Evolutionary conservation across 1,140 invertebrate species (phyloP), one percentile per base, ranked within the genome.

Genomic region (Steinernema feltiae): DNA sequence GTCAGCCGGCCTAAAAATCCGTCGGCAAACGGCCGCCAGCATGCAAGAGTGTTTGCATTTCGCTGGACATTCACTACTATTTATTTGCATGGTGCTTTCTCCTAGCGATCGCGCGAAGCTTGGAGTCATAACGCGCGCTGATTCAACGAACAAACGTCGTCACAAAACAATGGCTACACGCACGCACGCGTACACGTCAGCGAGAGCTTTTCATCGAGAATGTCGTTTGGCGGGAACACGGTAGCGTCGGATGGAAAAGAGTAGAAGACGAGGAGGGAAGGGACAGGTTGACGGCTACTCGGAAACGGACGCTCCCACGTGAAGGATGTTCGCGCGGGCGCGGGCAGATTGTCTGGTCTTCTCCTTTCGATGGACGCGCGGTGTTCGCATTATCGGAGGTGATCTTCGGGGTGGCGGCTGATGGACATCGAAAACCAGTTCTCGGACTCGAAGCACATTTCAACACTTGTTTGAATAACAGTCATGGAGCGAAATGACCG

Each of bases 381-480:
- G 53, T 63, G 53, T 63, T 63, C 53, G 53, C 53, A 63, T 63
- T 63, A 63, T 63, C 53, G 53, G 53, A 63, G 53, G 53, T 63
- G 53, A 63, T 63, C 53, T 63, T 63, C 53, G 53, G 53, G 53
- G 53, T 63, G 53, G 53, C 53, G 53, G 53, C 53, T 63, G 53
- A 7, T 63, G 53, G 53, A 63, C 53, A 63, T 63, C 53, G 41
- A 63, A 63, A 63, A 63, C 53, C 53, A 63, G 53, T 63, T 63
- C 24, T 63, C 53, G 53, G 24, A 63, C 53, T 63, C 53, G 53
- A 63, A 63, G 53, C 53, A 63, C 53, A 63, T 63, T 63, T 63
- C 53, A 63, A 63, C 53, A 63, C 53, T 63, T 63, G 53, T 63
- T 63, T 63, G 53, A 63, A 63, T 63, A 63, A 63, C 53, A 63